Evolutionary conservation across 2,888 invertebrate species (phyloP).

Genomic region (Hydrotaea cyrtoneurina): DNA sequence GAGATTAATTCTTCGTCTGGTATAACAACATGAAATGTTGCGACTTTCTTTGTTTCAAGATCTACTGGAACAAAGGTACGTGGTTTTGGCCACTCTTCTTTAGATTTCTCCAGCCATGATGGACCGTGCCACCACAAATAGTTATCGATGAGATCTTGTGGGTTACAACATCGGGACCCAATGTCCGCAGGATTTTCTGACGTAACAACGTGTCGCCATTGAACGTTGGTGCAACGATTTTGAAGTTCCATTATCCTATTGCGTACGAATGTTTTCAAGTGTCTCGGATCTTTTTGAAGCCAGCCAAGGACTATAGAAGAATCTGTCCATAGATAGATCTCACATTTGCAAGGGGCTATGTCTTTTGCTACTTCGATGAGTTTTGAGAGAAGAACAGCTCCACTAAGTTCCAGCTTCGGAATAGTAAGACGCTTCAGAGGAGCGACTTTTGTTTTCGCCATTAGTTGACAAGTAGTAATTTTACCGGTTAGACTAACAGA

Average conservation of each 20-base stretch:
- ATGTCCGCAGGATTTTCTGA: constrained; percentile 23
- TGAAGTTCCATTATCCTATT: background rate
- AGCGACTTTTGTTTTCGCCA: no score
- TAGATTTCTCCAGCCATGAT: constrained; percentile 7
- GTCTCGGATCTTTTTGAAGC: background rate
- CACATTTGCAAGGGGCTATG: background rate
- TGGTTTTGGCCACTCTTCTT: constrained; percentile 23
- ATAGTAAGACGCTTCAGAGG: no score
- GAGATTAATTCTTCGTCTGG: background rate
- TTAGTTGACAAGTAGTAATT: no score
- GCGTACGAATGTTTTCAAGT: background rate
- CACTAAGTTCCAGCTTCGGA: no score
- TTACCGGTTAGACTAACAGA: no score
- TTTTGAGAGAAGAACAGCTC: no score
- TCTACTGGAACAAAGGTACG: constrained; percentile 15
- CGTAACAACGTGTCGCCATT: background rate
- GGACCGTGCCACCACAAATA: constrained; percentile 39
- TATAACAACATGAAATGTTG: no score
- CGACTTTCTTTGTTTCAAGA: constrained; percentile 30
- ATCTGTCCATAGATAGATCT: constrained; percentile 16
- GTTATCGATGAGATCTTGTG: background rate
- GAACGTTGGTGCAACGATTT: background rate
- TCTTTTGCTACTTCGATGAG: no score
- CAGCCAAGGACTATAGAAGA: constrained; percentile 27
- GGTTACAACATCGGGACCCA: background rate